phyloP scores from a whole-genome alignment of 2,113 vertebrate genomes.

The Aldabrachelys gigantea region DNA sequence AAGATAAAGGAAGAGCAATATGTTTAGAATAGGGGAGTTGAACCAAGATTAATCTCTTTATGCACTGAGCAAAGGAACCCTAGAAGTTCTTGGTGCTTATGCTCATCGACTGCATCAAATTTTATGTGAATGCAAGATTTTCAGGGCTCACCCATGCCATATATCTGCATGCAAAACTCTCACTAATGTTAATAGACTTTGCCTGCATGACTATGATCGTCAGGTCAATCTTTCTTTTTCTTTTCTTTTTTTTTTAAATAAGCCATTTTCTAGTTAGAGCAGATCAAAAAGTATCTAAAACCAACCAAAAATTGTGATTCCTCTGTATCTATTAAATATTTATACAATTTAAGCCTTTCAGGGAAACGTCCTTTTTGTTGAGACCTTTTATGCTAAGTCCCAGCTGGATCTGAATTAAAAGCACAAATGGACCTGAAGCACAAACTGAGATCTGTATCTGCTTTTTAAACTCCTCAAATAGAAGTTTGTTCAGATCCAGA shows the following conservation, averaged over 20 bases:
- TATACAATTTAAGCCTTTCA: neutral
- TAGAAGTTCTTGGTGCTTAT: neutral
- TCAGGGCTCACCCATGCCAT: neutral
- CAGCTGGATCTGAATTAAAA: slow-evolving; percentile 8
- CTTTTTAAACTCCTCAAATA: neutral
- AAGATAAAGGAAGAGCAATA: neutral
- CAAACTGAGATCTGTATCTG: neutral
- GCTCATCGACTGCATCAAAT: neutral
- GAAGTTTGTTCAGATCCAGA: neutral
- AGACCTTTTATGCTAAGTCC: neutral
- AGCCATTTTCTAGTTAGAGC: neutral
- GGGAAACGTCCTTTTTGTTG: neutral
- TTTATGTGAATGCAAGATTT: neutral
- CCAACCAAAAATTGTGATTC: neutral
- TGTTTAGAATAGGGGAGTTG: neutral
- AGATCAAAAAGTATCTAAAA: neutral
- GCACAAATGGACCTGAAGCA: neutral
- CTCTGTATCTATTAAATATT: neutral
- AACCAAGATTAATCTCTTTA: neutral
- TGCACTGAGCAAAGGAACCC: neutral
- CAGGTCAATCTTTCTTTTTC: neutral
- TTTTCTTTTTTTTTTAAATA: neutral
- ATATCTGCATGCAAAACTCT: neutral
- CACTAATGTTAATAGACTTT: neutral
- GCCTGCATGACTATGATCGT: neutral